phyloP scores from a whole-genome alignment of 2,113 vertebrate species.

The Tragelaphus scriptus region DNA sequence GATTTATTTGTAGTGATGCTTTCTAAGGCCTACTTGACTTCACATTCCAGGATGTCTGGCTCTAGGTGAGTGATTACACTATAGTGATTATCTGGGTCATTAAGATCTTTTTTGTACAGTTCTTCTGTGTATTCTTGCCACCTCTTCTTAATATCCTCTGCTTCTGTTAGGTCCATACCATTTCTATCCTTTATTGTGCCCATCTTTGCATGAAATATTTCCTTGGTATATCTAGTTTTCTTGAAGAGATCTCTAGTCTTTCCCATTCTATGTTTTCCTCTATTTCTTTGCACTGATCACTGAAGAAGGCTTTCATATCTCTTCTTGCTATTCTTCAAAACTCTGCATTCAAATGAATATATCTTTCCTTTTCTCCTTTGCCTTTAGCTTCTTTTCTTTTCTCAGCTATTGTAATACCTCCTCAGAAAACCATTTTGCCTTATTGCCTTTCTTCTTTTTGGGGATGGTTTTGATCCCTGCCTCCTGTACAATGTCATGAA shows the following conservation, averaged over 20 bases:
- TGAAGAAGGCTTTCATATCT: background rate
- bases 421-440: background rate
- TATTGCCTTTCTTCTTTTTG: background rate
- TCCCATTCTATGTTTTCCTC: background rate
- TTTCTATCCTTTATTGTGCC: background rate
- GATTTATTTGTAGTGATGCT: accelerated
- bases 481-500: background rate
- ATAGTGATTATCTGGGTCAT: background rate
- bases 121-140: background rate
- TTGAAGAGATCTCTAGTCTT: background rate
- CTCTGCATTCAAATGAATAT: background rate
- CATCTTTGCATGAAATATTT: background rate
- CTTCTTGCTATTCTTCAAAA: background rate
- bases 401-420: background rate
- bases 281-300: background rate
- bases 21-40: background rate
- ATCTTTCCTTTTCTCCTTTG: background rate
- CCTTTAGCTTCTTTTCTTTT: background rate
- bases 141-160: background rate
- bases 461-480: background rate
- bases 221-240: background rate
- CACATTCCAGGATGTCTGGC: background rate
- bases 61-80: background rate
- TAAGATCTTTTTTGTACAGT: background rate
- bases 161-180: background rate